Conservation (phyloP, 2,797 vertebrate genomes). For the Gambusia yucatana region DNA sequence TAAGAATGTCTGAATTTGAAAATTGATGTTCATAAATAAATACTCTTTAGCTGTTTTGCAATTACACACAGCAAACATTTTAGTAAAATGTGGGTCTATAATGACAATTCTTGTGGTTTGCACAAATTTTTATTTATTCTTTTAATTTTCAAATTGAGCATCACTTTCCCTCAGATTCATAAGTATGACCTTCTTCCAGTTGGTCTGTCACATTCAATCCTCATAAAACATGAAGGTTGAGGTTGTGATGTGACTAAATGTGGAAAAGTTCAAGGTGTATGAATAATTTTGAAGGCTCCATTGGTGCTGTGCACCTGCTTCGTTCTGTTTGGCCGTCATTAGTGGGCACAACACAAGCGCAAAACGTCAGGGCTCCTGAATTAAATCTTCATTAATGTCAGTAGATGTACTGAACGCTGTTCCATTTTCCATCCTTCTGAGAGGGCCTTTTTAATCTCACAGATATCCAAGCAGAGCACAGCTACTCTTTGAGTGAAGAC, state of each 20-base stretch:
- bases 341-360: conserved; percentile 1
- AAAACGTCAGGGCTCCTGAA: not conserved
- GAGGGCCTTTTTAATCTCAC: conserved; percentile 63
- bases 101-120: not conserved
- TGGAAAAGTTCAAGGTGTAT: not conserved
- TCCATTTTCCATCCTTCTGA: conserved; percentile 36
- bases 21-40: not conserved
- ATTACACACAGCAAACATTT: not conserved
- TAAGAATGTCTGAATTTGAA: not conserved
- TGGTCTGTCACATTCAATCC: not conserved
- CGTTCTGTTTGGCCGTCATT: not conserved
- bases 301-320: conserved; percentile 5
- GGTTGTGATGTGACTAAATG: not conserved
- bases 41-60: not conserved
- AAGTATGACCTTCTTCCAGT: not conserved
- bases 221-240: not conserved
- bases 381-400: conserved; percentile 1
- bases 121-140: not conserved
- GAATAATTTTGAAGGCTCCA: not conserved
- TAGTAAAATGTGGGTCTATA: not conserved
- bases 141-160: not conserved
- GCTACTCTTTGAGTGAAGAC: conserved; percentile 96
- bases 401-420: conserved; percentile 3
- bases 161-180: not conserved
- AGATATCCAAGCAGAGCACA: conserved; percentile 97